phyloP scores from a whole-genome alignment of 2,797 vertebrate genomes.

The Loris lydekkerianus region DNA sequence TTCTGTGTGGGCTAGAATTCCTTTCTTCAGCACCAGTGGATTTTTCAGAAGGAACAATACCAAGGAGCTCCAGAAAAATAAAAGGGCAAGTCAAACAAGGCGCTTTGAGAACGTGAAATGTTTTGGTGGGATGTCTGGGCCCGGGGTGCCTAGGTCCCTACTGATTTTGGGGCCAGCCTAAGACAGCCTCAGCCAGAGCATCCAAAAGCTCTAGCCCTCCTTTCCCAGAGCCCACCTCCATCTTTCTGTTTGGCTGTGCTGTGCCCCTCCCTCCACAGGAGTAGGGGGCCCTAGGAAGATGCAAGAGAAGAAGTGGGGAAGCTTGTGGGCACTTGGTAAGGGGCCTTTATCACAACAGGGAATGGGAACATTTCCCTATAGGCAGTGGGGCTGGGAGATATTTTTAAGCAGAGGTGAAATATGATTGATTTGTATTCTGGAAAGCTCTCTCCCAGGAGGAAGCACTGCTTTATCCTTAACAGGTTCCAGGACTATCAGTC shows the following conservation, averaged over 20 bases:
- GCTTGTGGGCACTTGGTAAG: neutral
- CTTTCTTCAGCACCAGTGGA: constrained; percentile 54
- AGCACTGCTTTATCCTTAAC: neutral
- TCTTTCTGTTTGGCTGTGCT: neutral
- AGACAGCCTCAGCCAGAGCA: neutral
- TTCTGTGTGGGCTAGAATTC: constrained; percentile 55
- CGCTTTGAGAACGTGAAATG: neutral
- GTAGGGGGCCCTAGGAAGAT: neutral
- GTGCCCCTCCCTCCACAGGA: neutral
- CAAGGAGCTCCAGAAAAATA: constrained; percentile 33
- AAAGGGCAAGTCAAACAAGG: constrained; percentile 3
- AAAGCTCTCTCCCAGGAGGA: neutral
- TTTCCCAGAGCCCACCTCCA: neutral
- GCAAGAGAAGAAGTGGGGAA: neutral
- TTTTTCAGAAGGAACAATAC: constrained; percentile 60
- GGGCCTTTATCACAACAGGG: neutral
- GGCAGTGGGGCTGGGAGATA: neutral
- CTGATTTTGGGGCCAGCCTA: neutral
- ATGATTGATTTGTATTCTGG: neutral
- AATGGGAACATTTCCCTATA: neutral
- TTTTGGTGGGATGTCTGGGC: constrained; percentile 33
- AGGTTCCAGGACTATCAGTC: neutral
- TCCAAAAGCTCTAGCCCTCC: neutral
- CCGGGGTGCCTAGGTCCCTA: neutral
- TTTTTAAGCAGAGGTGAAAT: neutral